phyloP scores from a whole-genome alignment of 2,888 invertebrate species.

The Philonicus albiceps region DNA sequence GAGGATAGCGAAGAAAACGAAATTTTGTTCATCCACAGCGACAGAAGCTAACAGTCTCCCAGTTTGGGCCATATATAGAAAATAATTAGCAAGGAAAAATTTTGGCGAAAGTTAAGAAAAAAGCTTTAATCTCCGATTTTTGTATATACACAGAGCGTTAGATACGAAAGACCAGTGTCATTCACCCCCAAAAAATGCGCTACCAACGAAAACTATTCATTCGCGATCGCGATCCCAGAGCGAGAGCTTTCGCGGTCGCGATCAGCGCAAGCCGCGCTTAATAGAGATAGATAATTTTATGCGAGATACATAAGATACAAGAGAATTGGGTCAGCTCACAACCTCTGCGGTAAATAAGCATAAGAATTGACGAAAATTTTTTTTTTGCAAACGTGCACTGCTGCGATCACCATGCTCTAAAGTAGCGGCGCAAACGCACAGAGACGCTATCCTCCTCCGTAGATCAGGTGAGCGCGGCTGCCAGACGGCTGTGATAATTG shows the following conservation, averaged over 20 bases:
- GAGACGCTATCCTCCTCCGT: not conserved
- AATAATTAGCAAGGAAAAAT: not conserved
- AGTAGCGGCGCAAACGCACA: not conserved
- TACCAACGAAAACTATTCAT: not conserved
- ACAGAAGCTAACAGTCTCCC: not conserved
- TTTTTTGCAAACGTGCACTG: not conserved
- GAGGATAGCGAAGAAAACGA: not conserved
- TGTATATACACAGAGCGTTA: not conserved
- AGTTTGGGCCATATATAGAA: not conserved
- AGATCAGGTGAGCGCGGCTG: not conserved
- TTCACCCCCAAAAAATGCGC: constrained; percentile 16
- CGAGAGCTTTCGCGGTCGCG: no score
- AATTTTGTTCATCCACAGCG: not conserved
- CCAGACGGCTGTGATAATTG: not conserved
- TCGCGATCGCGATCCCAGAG: not conserved
- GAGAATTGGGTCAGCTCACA: constrained; percentile 22
- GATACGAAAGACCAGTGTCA: not conserved
- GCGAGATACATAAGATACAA: not conserved
- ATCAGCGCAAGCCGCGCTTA: not conserved
- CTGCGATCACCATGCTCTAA: not conserved
- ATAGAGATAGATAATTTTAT: not conserved
- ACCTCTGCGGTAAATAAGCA: not conserved
- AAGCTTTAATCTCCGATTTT: constrained; percentile 3
- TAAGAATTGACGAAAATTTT: not conserved
- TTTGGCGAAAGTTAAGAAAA: constrained; percentile 34